Base-by-base conservation (phyloP, 2,797 vertebrate genomes). In the Alectoris magna region DNA sequence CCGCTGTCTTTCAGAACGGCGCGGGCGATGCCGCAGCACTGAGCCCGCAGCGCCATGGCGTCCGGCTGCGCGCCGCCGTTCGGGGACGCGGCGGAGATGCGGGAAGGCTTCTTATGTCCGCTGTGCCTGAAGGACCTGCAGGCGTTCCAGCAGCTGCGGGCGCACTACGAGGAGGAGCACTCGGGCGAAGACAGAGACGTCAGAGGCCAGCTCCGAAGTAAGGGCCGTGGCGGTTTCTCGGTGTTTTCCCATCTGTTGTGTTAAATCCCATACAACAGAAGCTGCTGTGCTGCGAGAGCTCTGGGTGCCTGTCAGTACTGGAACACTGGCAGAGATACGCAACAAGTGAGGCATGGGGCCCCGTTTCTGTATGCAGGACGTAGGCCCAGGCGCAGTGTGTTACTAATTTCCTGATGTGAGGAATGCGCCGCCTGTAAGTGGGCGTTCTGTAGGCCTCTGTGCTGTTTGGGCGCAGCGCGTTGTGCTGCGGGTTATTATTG, bases 101-200 rank as follows among this genome's bases (percentile, higher is more conserved):
- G 99, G 84, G 99, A 99, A 91, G 99, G 99, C 36, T 99, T 99
- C 81, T 97, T 99, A 23, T 99, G 99, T 93, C 99, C 99, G 0
- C 97, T 99, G 34, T 99, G 99, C 96, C 97, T 99, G 49, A 99
- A 99, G 97, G 99, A 99, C 92, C 98, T 99, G 10, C 99, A 99
- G 96, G 99, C 99, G 1, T 99, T 99, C 93, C 98, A 98, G 85
- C 99, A 99, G 89, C 98, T 99, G 6, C 99, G 99, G 94, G 97
- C 98, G n/a, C 99, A 99, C 97, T 99, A 99, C 66, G 99, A 99
- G 71, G 99, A 99, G 59, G 99, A 99, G 94, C 99, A 99, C 95
- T 98, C 98, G 0, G 97, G 98, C 34, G 99, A 99, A 27, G 99
- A 99, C 79, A 96, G 98, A 18, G 98, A 99, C 59, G 98, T 99